Conservation (phyloP, 2,888 invertebrate species). For the Scrobipalpa atriplicella region DNA sequence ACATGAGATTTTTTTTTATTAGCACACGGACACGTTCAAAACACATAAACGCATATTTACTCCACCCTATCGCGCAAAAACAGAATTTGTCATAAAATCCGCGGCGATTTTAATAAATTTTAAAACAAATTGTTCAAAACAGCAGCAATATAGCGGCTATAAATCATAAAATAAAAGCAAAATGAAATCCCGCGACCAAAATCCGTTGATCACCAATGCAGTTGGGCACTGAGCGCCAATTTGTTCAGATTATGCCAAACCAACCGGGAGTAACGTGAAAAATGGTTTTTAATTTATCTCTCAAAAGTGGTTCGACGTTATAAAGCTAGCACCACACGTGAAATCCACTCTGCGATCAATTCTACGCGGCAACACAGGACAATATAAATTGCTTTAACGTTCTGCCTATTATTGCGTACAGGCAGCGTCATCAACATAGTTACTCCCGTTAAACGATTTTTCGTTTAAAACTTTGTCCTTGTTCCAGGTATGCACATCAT, state of each 20-base stretch:
- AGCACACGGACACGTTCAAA: no score
- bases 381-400: constrained; percentile 5
- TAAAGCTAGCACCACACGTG: constrained; percentile 25
- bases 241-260: constrained; percentile 58
- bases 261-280: constrained; percentile 59
- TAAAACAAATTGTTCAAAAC: constrained; percentile 2
- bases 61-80: neutral
- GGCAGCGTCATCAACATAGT: no score
- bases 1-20: no score
- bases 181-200: constrained; percentile 42
- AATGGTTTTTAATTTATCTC: constrained; percentile 64
- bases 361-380: neutral
- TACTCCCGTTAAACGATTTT: no score
- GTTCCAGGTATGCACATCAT: no score
- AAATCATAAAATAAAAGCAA: constrained; percentile 32
- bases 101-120: neutral
- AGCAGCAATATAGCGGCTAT: constrained; percentile 11
- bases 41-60: neutral
- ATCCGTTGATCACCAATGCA: constrained; percentile 47
- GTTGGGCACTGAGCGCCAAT: constrained; percentile 48
- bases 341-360: constrained; percentile 8
- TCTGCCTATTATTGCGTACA: neutral
- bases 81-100: neutral
- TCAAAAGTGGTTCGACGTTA: constrained; percentile 34
- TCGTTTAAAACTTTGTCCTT: no score